Percentiles rank a stretch among this genome's conserved stretches.
phyloP scores from a whole-genome alignment of 2,888 invertebrate genomes.

The Diarsia mendica region DNA sequence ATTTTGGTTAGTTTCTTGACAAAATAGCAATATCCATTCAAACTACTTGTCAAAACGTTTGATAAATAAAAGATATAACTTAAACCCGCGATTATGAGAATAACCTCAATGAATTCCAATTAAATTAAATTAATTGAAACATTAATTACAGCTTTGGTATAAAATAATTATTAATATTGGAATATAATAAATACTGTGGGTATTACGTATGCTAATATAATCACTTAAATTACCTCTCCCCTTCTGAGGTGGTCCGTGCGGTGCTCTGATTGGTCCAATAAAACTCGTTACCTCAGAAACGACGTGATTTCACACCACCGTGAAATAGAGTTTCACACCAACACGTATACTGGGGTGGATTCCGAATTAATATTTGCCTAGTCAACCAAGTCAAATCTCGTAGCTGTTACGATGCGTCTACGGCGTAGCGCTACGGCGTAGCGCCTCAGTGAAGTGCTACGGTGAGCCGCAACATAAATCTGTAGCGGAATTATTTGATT shows the following conservation, averaged over 20 bases:
- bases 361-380: not conserved
- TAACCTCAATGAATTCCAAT: not conserved
- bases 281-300: not conserved
- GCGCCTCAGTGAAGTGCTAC: not conserved
- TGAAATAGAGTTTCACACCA: not conserved
- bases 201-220: not conserved
- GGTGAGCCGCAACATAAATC: not conserved
- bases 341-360: not conserved
- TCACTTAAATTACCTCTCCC: not conserved
- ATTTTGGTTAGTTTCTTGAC: not conserved
- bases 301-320: not conserved
- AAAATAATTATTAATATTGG: not conserved
- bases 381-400: constrained; percentile 2
- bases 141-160: not conserved
- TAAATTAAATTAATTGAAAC: not conserved
- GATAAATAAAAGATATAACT: not conserved
- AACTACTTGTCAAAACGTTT: not conserved
- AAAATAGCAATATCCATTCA: not conserved
- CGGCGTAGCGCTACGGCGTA: constrained; percentile 19
- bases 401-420: not conserved
- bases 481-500: not conserved
- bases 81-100: not conserved
- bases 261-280: not conserved
- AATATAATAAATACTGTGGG: not conserved
- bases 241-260: not conserved